Base-by-base conservation (phyloP, 2,113 vertebrate species). In the Mugil cephalus region DNA sequence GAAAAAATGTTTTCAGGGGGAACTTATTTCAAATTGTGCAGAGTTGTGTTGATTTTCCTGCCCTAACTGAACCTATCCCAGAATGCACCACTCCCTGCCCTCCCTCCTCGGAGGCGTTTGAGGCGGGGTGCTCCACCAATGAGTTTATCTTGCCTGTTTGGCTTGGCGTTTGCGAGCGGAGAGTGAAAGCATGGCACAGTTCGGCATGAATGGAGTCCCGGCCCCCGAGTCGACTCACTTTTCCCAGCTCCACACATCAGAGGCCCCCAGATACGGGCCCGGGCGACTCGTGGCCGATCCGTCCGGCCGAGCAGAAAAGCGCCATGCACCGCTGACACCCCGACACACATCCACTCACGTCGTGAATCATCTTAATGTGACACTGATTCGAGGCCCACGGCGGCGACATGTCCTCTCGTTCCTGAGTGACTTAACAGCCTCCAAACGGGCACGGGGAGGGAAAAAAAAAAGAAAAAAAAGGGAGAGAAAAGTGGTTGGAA, bases 111-210 rank as follows among this genome's bases (percentile, higher is more conserved):
- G 24, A 30, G 24, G 24, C 24, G 24, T 30, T 62, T 64, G 47
- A 61, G 55, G 72, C 73, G 67, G 82, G 72, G 76, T 52, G 65
- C 82, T 74, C 50, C 7, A 66, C 75, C 56, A 59, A 81, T 83
- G 66, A 74, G 84, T 87, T 90, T 87, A 80, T 91, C 89, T 88
- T 70, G 79, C 82, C 83, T 93, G 91, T 93, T 93, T 91, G 83
- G 42, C 45, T 92, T 92, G 92, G 91, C 89, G 35, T 74, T 36
- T 50, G 58, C 1, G 8, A 80, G 54, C 14, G 74, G 73, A 59
- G 79, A 75, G 47, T 13, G 68, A 64, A 56, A 84, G 84, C 69
- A 14, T 47, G 72, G 82, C 45, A 12, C 52, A 14, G 82, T 87
- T 62, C 47, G 75, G 79, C 87, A 74, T 82, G 84, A 79, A 75